Conservation (phyloP, 2,888 invertebrate genomes). For the Calephelis perditalis region DNA sequence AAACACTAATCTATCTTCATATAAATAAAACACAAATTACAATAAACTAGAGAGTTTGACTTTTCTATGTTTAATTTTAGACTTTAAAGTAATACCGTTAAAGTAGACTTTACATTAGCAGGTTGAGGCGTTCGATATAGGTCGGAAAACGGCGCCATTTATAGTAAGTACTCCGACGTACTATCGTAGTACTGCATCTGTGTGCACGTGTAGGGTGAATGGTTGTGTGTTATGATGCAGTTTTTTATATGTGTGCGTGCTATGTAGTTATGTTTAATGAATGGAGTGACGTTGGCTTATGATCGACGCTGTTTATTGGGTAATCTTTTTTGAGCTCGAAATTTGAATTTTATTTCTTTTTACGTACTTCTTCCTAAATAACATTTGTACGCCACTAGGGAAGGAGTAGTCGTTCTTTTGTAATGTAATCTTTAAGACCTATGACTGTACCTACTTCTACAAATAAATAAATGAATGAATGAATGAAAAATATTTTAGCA, state of each 20-base stretch:
- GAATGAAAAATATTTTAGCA: no score
- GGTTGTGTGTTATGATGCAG: slow-evolving; percentile 41
- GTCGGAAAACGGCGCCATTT: slow-evolving; percentile 67
- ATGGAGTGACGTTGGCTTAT: slow-evolving; percentile 52
- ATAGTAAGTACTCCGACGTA: slow-evolving; percentile 73
- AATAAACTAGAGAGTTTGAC: slow-evolving; percentile 20
- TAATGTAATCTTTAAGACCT: no score
- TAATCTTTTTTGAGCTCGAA: slow-evolving; percentile 32
- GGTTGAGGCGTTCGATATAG: slow-evolving; percentile 45
- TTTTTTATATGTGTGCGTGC: slow-evolving; percentile 35
- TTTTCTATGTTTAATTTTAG: slow-evolving; percentile 16
- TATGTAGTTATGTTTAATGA: slow-evolving; percentile 51
- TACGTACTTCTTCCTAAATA: no score
- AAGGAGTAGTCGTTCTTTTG: no score
- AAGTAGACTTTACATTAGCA: slow-evolving; percentile 36
- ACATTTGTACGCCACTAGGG: no score
- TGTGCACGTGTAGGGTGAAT: slow-evolving; percentile 43
- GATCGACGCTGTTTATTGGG: slow-evolving; percentile 50
- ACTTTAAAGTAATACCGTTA: slow-evolving; percentile 27
- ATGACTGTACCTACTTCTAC: no score
- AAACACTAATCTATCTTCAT: slow-evolving; percentile 35
- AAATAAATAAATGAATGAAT: no score
- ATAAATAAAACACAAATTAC: slow-evolving; percentile 26
- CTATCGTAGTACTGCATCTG: slow-evolving; percentile 57
- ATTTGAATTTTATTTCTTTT: not conserved